These are phyloP conservation scores for Neotoma lepida DNA, from an alignment of 2,113 vertebrate genomes.

Conservation along the genomic window DNA sequence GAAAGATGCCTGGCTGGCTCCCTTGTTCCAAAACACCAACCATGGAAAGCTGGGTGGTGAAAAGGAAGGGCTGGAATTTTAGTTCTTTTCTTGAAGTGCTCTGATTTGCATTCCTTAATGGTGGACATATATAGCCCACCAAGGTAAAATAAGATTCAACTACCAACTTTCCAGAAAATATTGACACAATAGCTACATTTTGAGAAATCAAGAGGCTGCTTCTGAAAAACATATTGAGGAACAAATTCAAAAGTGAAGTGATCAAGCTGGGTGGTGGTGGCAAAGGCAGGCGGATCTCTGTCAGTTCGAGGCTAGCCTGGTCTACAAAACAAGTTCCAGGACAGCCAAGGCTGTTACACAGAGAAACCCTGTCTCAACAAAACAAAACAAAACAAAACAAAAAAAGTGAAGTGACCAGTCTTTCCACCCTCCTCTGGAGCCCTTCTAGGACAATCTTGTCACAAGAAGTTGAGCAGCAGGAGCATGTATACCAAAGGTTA, in stretches of 20 bases:
- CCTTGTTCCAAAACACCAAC: conserved; percentile 28
- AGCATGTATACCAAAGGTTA: neutral
- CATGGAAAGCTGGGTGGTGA: conserved; percentile 60
- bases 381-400: neutral
- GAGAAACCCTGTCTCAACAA: neutral
- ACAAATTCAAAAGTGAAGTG: neutral
- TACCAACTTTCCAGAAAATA: conserved; percentile 46
- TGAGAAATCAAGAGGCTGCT: conserved; percentile 37
- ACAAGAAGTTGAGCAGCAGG: neutral
- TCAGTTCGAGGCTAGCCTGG: neutral
- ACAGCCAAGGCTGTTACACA: neutral
- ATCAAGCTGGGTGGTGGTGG: neutral
- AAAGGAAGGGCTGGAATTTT: conserved; percentile 35
- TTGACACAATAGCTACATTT: neutral
- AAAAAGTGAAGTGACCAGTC: conserved; percentile 7
- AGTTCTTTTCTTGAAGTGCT: conserved; percentile 22
- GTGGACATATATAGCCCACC: neutral
- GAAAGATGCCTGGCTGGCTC: conserved; percentile 49
- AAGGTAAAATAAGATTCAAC: neutral
- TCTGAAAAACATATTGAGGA: conserved; percentile 10
- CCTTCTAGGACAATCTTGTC: neutral
- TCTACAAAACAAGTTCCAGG: neutral
- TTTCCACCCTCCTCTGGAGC: neutral
- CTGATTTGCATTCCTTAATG: neutral
- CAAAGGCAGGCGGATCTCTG: neutral